Evolutionary conservation across 2,888 invertebrate species (phyloP), one percentile per base, ranked within the genome.

Genomic region (Drosophila antonietae): DNA sequence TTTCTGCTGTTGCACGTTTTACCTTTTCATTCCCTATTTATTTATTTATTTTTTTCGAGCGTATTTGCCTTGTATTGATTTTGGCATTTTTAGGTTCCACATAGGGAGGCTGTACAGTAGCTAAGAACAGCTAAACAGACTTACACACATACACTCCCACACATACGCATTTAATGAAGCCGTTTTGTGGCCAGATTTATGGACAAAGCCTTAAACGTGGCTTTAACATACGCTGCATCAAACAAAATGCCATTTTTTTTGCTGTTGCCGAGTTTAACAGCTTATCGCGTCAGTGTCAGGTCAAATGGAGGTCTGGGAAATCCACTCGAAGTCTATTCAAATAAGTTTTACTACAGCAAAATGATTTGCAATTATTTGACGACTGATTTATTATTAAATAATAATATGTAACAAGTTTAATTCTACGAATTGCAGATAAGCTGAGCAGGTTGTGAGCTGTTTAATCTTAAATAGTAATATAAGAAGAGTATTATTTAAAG

Each of bases 81-180:
- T 83, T 83, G 63, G 58, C 39, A 78, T 83, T 83, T 88, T 83
- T 86, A 72, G 86, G 86, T 83, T 73, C 78, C 73, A 43, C 63
- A 44, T 52, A 55, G 15, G 56, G 67, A 64, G 51, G 64, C 59
- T 68, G 65, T 51, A 47, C 23, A 58, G 62, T 64, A 55, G 55
- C 68, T 53, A 31, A 52, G 18, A 68, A 68, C 61, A 62, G 73
- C 66, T 77, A 68, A 67, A 20, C 39, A 37, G 41, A 37, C 62
- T 44, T 46, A 52, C 33, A 49, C 47, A 33, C 49, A n/a, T 52
- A 39, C 51, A 43, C 20, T n/a, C 62, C 44, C 52, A 53, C 37
- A 41, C 49, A 14, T 51, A 55, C 28, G 37, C 46, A 57, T 66
- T 77, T 82, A 85, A 83, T 83, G 72, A 88, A 83, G 70, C 53